Conservation (phyloP, 2,113 vertebrate genomes). For the Lota lota region DNA sequence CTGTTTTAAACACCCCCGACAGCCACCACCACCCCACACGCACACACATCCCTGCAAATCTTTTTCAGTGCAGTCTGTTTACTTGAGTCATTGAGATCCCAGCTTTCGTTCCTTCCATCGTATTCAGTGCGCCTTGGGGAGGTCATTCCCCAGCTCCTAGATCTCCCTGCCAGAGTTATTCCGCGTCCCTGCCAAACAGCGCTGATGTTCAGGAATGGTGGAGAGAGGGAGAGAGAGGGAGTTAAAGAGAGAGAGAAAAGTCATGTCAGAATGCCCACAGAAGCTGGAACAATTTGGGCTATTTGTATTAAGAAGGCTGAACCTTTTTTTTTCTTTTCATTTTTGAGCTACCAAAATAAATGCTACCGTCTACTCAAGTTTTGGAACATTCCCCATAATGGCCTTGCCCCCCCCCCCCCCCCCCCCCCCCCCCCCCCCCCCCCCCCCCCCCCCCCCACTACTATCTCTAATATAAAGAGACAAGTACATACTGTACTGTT, state of each 20-base stretch:
- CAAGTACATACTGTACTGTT: not conserved
- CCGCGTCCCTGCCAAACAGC: constrained; percentile 43
- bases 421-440: not conserved
- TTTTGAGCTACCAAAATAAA: constrained; percentile 9
- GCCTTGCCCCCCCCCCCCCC: not conserved
- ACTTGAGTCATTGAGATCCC: not conserved
- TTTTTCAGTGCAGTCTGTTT: constrained; percentile 35
- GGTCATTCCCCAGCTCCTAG: constrained; percentile 27
- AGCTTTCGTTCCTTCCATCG: constrained; percentile 2
- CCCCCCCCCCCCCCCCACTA: not conserved
- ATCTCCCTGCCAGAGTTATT: constrained; percentile 21
- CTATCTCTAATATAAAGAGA: not conserved
- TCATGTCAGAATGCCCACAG: constrained; percentile 33
- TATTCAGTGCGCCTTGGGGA: constrained; percentile 8
- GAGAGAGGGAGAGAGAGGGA: constrained; percentile 3
- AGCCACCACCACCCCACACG: too few relatives aligned
- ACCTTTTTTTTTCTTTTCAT: constrained; percentile 9
- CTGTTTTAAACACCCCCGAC: constrained; percentile 20
- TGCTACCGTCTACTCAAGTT: constrained; percentile 25
- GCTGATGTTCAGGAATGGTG: constrained; percentile 37
- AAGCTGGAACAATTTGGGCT: constrained; percentile 34
- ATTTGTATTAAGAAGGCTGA: constrained; percentile 33
- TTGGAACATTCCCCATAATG: constrained; percentile 25
- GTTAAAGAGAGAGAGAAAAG: not conserved
- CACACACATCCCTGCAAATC: not conserved